phyloP scores from a whole-genome alignment of 2,888 invertebrate genomes.

The Synanthedon myopaeformis region DNA sequence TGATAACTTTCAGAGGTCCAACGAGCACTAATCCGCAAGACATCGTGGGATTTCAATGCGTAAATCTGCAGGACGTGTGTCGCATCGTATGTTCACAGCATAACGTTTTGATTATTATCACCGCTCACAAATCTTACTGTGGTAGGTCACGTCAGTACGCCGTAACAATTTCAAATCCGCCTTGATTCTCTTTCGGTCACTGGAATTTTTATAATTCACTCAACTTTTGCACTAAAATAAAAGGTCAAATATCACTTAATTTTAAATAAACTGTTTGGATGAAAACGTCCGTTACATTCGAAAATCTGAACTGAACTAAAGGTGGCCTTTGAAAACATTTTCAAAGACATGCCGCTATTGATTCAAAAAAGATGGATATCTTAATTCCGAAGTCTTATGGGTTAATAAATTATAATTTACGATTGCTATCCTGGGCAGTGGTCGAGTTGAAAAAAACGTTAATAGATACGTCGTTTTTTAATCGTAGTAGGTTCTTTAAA shows the following conservation, averaged over 20 bases:
- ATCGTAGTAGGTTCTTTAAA: constrained; percentile 48
- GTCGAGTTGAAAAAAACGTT: constrained; percentile 49
- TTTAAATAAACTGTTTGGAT: not conserved
- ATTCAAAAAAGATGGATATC: constrained; percentile 49
- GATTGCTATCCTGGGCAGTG: constrained; percentile 46
- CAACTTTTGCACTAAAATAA: not conserved
- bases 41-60: constrained; percentile 21
- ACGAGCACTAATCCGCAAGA: constrained; percentile 1
- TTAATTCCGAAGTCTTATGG: constrained; percentile 54
- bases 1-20: constrained; percentile 6
- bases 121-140: constrained; percentile 41
- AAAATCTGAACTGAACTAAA: constrained; percentile 40
- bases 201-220: not conserved
- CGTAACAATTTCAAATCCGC: constrained; percentile 23
- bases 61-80: constrained; percentile 54
- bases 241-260: not conserved
- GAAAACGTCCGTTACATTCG: constrained; percentile 38
- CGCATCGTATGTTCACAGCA: constrained; percentile 31
- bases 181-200: not conserved
- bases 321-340: constrained; percentile 17
- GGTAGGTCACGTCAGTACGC: constrained; percentile 42
- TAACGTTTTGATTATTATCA: constrained; percentile 34
- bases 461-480: constrained; percentile 62
- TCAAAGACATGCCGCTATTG: constrained; percentile 53
- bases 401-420: constrained; percentile 67